Evolutionary conservation across 2,113 vertebrate species (phyloP), one percentile per base, ranked within the genome.

Genomic region (Nanorana parkeri): DNA sequence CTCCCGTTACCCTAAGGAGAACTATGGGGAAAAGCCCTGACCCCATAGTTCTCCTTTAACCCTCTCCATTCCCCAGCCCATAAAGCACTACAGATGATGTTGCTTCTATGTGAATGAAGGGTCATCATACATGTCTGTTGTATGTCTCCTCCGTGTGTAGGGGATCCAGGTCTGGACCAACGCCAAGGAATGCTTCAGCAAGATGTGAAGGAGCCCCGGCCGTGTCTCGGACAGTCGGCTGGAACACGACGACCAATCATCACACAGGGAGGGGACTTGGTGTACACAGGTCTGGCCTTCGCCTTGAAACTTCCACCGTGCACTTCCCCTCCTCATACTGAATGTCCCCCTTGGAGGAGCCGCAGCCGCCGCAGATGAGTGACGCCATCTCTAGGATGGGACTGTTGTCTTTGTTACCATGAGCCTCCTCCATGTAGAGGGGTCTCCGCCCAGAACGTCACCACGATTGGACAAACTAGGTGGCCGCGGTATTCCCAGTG

Each of bases 91-190:
- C 13, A 3, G 4, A n/a, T 4, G 2, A 58, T 58, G 55, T 58
- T 3, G 32, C 6, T 36, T 36, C 32, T 36, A 36, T 36, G 32
- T 4, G 6, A 36, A 36, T 36, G 32, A 6, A 6, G 32, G 32
- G 3, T n/a, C n/a, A n/a, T n/a, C n/a, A n/a, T n/a, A n/a, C n/a
- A n/a, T n/a, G n/a, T n/a, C n/a, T n/a, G 4, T 3, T 41, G 8
- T 41, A 6, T 41, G 10, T 41, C 19, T 71, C 3, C 10, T 2
- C 54, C n/a, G 24, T 36, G 10, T 32, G 19, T 87, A 99, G 97
- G 97, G 96, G 88, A 97, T 97, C 88, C 96, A 98, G 87, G 95
- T 98, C 85, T 99, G 97, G 97, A 95, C 93, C 86, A 99, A 99
- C 84, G 96, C 96, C 85, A 98, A 97, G 86, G 96, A 99, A 83